Percentiles rank a stretch among this genome's conserved stretches.
These are phyloP conservation scores for Blastobasis lacticolella DNA, from an alignment of 2,888 invertebrate genomes.

Conservation along the genomic window DNA sequence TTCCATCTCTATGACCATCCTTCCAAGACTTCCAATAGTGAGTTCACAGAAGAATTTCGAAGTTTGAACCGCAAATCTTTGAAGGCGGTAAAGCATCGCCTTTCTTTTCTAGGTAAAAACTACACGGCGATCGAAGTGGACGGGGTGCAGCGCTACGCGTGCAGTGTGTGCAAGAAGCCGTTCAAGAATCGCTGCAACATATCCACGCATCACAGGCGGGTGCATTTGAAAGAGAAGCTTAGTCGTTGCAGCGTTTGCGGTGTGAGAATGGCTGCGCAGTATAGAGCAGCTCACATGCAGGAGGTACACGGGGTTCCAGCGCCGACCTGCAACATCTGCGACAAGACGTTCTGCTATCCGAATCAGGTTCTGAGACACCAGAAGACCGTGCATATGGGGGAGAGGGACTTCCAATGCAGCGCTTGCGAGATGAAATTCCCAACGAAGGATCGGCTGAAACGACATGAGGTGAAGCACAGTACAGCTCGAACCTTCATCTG, in stretches of 20 bases:
- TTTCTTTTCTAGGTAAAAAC: constrained; percentile 5
- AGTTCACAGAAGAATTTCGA: too few relatives aligned
- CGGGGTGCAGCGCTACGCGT: constrained; percentile 10
- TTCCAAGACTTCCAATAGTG: too few relatives aligned
- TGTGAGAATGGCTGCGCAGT: background rate
- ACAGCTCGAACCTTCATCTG: constrained; percentile 51
- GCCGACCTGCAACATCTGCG: constrained; percentile 21
- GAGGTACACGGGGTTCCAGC: background rate
- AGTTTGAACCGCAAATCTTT: too few relatives aligned
- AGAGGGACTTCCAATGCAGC: constrained; percentile 27
- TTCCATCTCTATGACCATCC: too few relatives aligned
- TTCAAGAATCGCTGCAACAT: too few relatives aligned
- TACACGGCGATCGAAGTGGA: constrained; percentile 7
- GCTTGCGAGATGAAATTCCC: constrained; percentile 25
- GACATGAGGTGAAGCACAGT: constrained; percentile 42
- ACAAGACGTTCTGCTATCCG: constrained; percentile 29
- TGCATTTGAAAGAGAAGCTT: constrained; percentile 17
- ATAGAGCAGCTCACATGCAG: background rate
- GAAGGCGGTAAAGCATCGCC: background rate
- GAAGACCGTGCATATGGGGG: constrained; percentile 28
- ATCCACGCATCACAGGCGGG: constrained; percentile 12
- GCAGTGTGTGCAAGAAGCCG: constrained; percentile 21
- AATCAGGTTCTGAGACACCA: constrained; percentile 24
- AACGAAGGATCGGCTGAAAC: constrained; percentile 19
- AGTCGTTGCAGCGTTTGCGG: constrained; percentile 11